A percentile compares a stretch with the other conserved stretches of the same genome.
These are phyloP conservation scores for Megathymus violae DNA, from an alignment of 1,140 invertebrate genomes.

Conservation along the genomic window DNA sequence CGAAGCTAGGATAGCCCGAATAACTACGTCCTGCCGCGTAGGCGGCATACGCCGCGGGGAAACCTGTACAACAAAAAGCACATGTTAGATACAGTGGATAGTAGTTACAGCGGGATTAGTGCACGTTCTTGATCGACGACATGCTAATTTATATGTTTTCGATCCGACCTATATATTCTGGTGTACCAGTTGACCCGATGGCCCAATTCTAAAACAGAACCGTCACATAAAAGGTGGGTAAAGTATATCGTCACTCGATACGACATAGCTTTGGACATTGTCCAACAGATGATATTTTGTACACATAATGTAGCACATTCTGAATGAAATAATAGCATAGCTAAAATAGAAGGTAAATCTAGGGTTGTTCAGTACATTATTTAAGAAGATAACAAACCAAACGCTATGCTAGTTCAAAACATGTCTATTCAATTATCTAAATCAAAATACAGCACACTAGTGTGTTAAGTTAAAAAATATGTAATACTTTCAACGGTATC, in stretches of 20 bases:
- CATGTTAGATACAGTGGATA: constrained; percentile 46
- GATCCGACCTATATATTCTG: constrained; percentile 39
- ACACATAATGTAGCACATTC: constrained; percentile 67
- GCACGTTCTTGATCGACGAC: constrained; percentile 47
- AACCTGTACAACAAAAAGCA: constrained; percentile 89
- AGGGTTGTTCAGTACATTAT: constrained; percentile 55
- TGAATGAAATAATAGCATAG: constrained; percentile 54
- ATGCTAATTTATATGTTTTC: constrained; percentile 33
- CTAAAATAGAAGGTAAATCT: constrained; percentile 49
- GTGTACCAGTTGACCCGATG: constrained; percentile 59
- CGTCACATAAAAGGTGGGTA: constrained; percentile 66
- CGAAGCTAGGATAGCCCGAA: constrained; percentile 98
- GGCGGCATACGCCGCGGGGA: constrained; percentile 96
- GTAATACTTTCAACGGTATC: constrained; percentile 47
- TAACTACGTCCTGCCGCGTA: constrained; percentile 97
- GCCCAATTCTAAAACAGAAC: constrained; percentile 71
- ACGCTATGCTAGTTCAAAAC: constrained; percentile 57
- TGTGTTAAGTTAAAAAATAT: constrained; percentile 18
- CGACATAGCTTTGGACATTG: constrained; percentile 73
- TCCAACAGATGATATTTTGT: constrained; percentile 71
- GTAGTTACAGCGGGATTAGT: constrained; percentile 38
- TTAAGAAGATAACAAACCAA: constrained; percentile 55
- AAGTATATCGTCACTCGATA: constrained; percentile 54
- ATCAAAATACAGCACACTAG: constrained; percentile 50
- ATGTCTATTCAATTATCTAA: constrained; percentile 44